phyloP scores from a whole-genome alignment of 2,113 vertebrate genomes.

The Cervus canadensis region DNA sequence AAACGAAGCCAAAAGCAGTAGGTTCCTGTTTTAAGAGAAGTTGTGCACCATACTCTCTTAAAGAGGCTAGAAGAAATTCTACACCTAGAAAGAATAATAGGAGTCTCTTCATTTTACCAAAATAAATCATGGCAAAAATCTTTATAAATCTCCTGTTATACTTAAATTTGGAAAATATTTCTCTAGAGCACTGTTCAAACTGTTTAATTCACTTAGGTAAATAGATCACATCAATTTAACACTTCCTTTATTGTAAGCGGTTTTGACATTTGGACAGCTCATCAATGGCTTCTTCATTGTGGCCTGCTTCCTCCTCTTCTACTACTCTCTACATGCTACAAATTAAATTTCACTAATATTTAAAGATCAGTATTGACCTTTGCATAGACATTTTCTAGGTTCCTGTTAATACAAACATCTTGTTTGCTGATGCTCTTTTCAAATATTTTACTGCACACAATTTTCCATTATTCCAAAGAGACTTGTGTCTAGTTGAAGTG shows the following conservation, averaged over 20 bases:
- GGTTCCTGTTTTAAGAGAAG: constrained; percentile 2
- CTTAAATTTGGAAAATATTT: constrained; percentile 64
- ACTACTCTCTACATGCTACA: constrained; percentile 69
- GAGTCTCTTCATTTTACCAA: constrained; percentile 6
- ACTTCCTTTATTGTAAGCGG: constrained; percentile 48
- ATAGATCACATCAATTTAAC: constrained; percentile 58
- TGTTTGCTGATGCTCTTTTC: constrained; percentile 75
- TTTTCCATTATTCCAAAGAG: constrained; percentile 77
- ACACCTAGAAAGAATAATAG: constrained; percentile 1
- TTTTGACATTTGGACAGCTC: constrained; percentile 71
- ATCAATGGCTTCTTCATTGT: constrained; percentile 58
- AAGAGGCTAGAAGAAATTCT: constrained; percentile 35
- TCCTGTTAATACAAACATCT: constrained; percentile 73
- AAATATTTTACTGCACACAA: constrained; percentile 69
- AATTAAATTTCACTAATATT: constrained; percentile 79
- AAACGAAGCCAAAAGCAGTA: constrained; percentile 2
- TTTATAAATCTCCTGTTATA: constrained; percentile 51
- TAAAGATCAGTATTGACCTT: constrained; percentile 79
- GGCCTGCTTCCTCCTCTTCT: constrained; percentile 53
- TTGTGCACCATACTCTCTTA: constrained; percentile 15
- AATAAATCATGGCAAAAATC: constrained; percentile 43
- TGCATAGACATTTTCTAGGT: constrained; percentile 74
- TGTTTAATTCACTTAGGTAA: constrained; percentile 68
- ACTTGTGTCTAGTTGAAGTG: constrained; percentile 64
- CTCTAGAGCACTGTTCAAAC: constrained; percentile 40